Evolutionary conservation across 2,797 vertebrate genomes (phyloP).

Genomic region (Pygocentrus nattereri): DNA sequence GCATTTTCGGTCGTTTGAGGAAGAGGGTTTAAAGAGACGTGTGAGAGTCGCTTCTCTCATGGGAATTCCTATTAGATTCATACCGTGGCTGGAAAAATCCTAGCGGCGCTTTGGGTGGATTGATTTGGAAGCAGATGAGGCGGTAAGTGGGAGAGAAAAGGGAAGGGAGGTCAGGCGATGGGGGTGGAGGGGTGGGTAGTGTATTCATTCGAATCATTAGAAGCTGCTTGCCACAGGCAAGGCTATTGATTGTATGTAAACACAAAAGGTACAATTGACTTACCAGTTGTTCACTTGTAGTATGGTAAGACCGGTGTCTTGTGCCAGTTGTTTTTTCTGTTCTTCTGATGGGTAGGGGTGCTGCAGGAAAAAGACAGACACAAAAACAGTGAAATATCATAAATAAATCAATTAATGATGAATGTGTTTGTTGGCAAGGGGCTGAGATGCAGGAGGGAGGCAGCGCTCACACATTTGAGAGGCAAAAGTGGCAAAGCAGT

Average conservation of each 20-base stretch:
- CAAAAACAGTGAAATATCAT: conserved; percentile 62
- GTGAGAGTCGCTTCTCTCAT: conserved; percentile 67
- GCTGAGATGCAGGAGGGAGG: conserved; percentile 47
- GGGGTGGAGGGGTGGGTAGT: conserved; percentile 61
- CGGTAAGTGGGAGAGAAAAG: conserved; percentile 64
- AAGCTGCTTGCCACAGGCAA: conserved; percentile 73
- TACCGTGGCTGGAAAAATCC: conserved; percentile 71
- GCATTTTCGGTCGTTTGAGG: not conserved
- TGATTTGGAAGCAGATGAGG: conserved; percentile 75
- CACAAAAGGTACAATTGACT: conserved; percentile 76
- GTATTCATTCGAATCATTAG: conserved; percentile 82
- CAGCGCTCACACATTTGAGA: conserved; percentile 36
- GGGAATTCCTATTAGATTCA: conserved; percentile 68
- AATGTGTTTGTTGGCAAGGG: conserved; percentile 68
- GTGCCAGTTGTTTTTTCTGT: conserved; percentile 99
- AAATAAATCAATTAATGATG: conserved; percentile 64
- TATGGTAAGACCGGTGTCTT: conserved; percentile 99
- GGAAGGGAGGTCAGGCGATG: conserved; percentile 43
- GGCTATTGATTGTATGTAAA: conserved; percentile 77
- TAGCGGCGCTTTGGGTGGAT: conserved; percentile 74
- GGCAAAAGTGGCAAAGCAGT: conserved; percentile 70
- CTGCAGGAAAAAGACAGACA: conserved; percentile 82
- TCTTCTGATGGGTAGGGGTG: conserved; percentile 99
- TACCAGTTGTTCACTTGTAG: conserved; percentile 90
- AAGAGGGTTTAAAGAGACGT: conserved; percentile 10